Percentiles rank a stretch among this genome's conserved stretches.
Evolutionary conservation across 2,888 invertebrate species (phyloP).

Genomic region (Thecocarcelia acutangulata): DNA sequence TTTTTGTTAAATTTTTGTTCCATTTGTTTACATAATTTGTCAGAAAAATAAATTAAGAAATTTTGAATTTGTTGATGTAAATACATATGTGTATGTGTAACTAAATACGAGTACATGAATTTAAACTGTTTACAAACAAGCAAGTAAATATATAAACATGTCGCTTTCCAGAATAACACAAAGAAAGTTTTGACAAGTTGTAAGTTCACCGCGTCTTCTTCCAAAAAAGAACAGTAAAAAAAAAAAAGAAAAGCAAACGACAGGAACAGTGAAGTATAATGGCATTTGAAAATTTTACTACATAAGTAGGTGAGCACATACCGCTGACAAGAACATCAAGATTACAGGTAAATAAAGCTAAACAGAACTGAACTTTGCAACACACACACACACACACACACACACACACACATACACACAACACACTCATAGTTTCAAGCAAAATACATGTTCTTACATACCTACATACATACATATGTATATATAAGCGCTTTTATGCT

Average conservation of each 20-base stretch:
- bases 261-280: constrained; percentile 37
- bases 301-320: constrained; percentile 41
- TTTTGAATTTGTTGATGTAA: neutral
- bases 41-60: neutral
- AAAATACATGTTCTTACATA: no score
- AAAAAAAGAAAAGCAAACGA: neutral
- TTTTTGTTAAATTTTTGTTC: no score
- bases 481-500: neutral
- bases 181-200: constrained; percentile 59
- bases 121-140: no score
- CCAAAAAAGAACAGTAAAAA: constrained; percentile 25
- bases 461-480: no score
- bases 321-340: constrained; percentile 43
- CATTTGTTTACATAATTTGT: neutral
- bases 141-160: neutral
- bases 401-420: no score
- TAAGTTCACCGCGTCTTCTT: no score
- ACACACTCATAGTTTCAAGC: no score
- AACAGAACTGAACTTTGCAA: neutral
- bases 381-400: no score
- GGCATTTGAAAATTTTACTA: constrained; percentile 41
- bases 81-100: no score
- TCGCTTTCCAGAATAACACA: neutral
- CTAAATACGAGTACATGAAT: neutral
- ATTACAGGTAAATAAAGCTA: constrained; percentile 30